Evolutionary conservation across 2,797 vertebrate genomes (phyloP), one percentile per base, ranked within the genome.

Genomic region (Diplodus sargus): DNA sequence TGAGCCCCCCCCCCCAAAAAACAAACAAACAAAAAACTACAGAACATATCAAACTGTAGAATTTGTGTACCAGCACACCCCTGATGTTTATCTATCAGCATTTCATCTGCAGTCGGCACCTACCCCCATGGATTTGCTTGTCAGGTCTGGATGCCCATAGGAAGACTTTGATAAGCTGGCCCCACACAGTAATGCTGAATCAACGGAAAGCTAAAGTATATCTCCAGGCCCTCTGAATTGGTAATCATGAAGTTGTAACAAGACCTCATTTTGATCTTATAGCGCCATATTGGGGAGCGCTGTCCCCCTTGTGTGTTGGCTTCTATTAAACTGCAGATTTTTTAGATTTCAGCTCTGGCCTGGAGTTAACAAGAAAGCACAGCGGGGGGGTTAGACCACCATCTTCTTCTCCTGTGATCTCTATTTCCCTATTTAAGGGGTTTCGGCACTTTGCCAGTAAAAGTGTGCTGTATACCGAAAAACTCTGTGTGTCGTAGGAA

Each of bases 351-450:
- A 74, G 64, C 64, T 76, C 80, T 81, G 64, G 75, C 85, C 85
- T 68, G 56, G 43, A 88, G 89, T 90, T 54, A 88, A 90, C 76
- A 85, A 73, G 76, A 81, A 87, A 82, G 71, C 86, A 78, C 85
- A 90, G 73, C 67, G 83, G 79, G 73, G 66, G 74, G 66, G 68
- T 79, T 48, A 25, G 78, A 86, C 77, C 79, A 78, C 70, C 81
- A 75, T 79, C 64, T 69, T 23, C 34, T 61, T 66, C 23, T 62
- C 53, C 65, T 68, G 43, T 79, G 63, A 82, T 81, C 78, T 78
- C 30, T 12, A 47, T 72, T 76, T 85, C 70, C 53, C 23, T 34
- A 22, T 58, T 80, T 62, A 54, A 69, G 56, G 39, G 53, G 34
- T 76, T 68, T 81, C 45, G 74, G 58, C 28, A 51, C 56, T 80